Base-by-base conservation (phyloP, 2,888 invertebrate genomes). In the Ctena decussata region DNA sequence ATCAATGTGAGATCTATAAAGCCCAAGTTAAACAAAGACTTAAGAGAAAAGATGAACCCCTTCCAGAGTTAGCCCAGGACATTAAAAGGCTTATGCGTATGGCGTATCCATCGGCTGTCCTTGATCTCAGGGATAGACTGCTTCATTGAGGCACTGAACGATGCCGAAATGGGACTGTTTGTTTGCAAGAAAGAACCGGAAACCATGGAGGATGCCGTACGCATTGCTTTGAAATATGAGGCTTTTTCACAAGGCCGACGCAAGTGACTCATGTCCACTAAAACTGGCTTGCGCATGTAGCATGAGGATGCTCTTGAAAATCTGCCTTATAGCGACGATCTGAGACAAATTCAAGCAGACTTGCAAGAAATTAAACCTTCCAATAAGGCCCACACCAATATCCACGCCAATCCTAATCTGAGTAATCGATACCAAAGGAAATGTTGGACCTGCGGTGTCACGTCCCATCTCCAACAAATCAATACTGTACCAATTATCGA, bases 21-120 rank as follows among this genome's bases (percentile, higher is more conserved):
- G 81, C 77, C 6, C 69, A 72, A 60, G 76, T 81, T 35, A 81
- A 71, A 6, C 32, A 53, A 32, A 44, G 69, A 21, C 65, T 65
- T 12, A 80, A 75, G 60, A 75, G 53, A 30, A 30, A 11, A 2
- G 53, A 35, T 69, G 75, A 80, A 41, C 35, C 69, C 39, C 44
- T 80, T 32, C 6, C 69, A 21, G 69, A 69, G n/a, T 69, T 69
- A 30, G 69, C 69, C 8, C 69, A 69, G 27, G 30, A 69, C 27
- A 69, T 69, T 21, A 69, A 69, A 37, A 12, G 69, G 15, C 37
- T 69, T 12, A 69, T n/a, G n/a, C n/a, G n/a, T n/a, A n/a, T n/a
- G n/a, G n/a, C n/a, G n/a, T n/a, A n/a, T n/a, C n/a, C n/a, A n/a
- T n/a, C n/a, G n/a, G n/a, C n/a, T n/a, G n/a, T n/a, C n/a, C n/a